These are phyloP conservation scores for Shinisaurus crocodilurus DNA, from an alignment of 2,113 vertebrate genomes.

Conservation along the genomic window DNA sequence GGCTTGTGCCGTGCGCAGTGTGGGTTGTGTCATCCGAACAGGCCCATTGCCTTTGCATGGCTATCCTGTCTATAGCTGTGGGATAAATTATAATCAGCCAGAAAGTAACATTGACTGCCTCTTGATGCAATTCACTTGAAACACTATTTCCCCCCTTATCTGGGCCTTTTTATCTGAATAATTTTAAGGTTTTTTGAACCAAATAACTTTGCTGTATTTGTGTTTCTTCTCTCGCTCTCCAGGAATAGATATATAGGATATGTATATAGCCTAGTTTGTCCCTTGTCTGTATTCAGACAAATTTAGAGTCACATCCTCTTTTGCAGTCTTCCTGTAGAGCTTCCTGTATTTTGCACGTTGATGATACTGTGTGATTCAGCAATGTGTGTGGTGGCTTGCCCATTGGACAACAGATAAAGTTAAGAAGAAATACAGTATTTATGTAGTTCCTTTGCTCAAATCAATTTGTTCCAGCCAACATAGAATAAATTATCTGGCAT, in stretches of 20 bases:
- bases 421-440: not conserved
- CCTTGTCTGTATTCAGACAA: slow-evolving; percentile 38
- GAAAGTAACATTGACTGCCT: slow-evolving; percentile 16
- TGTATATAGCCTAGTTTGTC: slow-evolving; percentile 23
- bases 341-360: slow-evolving; percentile 59
- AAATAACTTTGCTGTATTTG: rapidly evolving
- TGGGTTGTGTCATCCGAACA: too few species aligned
- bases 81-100: not conserved
- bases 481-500: not conserved
- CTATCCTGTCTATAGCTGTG: rapidly evolving
- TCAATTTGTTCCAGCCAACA: not conserved
- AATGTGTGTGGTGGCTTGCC: slow-evolving; percentile 46
- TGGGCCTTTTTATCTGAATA: slow-evolving; percentile 18
- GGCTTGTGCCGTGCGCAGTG: too few species aligned
- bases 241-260: slow-evolving; percentile 17
- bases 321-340: slow-evolving; percentile 61
- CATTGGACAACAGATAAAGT: slow-evolving; percentile 34
- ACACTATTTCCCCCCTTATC: not conserved
- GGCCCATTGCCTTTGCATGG: slow-evolving; percentile 6
- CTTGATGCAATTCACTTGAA: not conserved
- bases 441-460: slow-evolving; percentile 11
- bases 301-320: slow-evolving; percentile 33
- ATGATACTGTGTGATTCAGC: slow-evolving; percentile 53
- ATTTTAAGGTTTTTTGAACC: slow-evolving; percentile 37
- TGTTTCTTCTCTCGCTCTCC: slow-evolving; percentile 1